A percentile compares a stretch with the other conserved stretches of the same genome.
These are phyloP conservation scores for Muntiacus muntjak DNA, from an alignment of 2,113 vertebrate species.

Conservation along the genomic window DNA sequence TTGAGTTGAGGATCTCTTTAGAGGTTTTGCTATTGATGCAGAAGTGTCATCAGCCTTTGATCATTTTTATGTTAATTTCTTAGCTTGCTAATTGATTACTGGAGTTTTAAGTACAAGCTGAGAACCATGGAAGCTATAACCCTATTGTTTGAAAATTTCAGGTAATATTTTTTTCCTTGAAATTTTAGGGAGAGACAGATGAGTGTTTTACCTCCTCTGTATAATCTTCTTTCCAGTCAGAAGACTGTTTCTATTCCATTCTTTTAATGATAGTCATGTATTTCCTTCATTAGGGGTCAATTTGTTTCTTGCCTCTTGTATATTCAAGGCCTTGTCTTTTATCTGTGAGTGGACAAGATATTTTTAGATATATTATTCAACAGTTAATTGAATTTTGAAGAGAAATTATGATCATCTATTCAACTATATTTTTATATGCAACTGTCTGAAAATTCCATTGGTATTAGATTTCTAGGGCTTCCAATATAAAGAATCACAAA, in stretches of 20 bases:
- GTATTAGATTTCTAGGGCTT: neutral
- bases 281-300: neutral
- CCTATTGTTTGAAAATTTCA: neutral
- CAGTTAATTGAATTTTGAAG: neutral
- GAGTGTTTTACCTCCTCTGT: neutral
- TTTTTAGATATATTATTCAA: neutral
- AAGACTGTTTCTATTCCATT: neutral
- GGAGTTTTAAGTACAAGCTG: neutral
- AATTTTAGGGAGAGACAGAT: neutral
- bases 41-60: neutral
- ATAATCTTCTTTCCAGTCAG: neutral
- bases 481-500: neutral
- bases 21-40: neutral
- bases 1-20: neutral
- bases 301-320: neutral
- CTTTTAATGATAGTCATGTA: neutral
- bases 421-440: neutral
- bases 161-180: rapidly evolving
- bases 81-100: neutral
- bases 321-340: neutral
- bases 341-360: neutral
- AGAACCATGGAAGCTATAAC: neutral
- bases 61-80: neutral
- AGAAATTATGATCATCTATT: neutral
- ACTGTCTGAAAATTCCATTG: neutral